phyloP scores from a whole-genome alignment of 2,113 vertebrate species.

The Connochaetes taurinus region DNA sequence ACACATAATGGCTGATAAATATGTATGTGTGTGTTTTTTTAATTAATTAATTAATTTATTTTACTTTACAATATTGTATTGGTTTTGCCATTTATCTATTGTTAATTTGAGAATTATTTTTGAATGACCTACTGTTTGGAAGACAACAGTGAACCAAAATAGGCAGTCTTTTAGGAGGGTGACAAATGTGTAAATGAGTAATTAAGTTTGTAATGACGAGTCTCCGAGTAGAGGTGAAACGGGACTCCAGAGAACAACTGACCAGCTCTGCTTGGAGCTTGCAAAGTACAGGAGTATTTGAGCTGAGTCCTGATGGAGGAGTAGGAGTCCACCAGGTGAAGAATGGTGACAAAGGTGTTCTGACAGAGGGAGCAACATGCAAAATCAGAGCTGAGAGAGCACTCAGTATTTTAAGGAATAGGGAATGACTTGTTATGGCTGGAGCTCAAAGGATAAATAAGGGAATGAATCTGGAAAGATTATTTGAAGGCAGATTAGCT shows the following conservation, averaged over 20 bases:
- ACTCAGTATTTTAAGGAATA: neutral
- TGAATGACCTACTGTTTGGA: neutral
- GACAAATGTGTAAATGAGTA: neutral
- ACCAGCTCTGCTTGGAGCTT: too few species aligned
- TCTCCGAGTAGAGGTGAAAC: neutral
- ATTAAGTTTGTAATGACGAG: neutral
- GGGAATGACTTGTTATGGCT: neutral
- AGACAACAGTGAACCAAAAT: fast-evolving
- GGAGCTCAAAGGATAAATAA: neutral
- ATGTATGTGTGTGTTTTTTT: fast-evolving
- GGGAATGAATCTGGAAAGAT: neutral
- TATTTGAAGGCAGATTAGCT: neutral
- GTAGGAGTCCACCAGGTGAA: neutral
- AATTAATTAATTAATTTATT: too few species aligned
- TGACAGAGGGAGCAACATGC: neutral
- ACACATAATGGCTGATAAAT: neutral
- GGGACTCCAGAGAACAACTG: neutral
- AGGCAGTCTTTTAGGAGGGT: neutral
- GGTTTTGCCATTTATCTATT: neutral
- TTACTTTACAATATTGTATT: too few species aligned
- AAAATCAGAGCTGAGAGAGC: neutral
- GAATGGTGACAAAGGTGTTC: neutral
- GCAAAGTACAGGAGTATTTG: neutral
- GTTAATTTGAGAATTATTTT: neutral
- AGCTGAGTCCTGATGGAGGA: neutral